Evolutionary conservation across 2,797 vertebrate species (phyloP).

Genomic region (Aplochiton taeniatus): DNA sequence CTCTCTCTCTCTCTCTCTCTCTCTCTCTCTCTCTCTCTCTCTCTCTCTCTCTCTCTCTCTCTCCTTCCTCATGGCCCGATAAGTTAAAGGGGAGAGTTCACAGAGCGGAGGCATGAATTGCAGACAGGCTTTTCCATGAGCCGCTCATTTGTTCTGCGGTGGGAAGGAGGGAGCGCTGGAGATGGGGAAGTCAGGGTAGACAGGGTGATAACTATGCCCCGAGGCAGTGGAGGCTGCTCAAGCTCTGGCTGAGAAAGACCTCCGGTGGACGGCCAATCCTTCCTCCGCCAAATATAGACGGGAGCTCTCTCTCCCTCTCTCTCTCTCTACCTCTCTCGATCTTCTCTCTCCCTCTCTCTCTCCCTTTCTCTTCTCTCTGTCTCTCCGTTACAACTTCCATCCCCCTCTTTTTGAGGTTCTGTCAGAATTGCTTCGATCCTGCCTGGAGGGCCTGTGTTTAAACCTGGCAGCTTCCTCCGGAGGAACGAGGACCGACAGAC

Average conservation of each 20-base stretch:
- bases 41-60: too few species aligned
- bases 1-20: too few species aligned
- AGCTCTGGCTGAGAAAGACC: slow-evolving; percentile 9
- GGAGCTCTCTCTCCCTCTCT: not conserved
- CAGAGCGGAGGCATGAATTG: slow-evolving; percentile 23
- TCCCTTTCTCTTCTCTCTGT: too few species aligned
- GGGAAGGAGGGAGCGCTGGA: not conserved
- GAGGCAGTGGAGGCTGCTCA: slow-evolving; percentile 18
- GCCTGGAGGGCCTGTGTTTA: slow-evolving; percentile 62
- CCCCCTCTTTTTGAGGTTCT: slow-evolving; percentile 39
- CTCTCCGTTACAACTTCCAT: slow-evolving; percentile 40
- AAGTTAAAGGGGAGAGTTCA: slow-evolving; percentile 30
- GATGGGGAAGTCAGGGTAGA: slow-evolving; percentile 19
- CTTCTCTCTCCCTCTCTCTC: too few species aligned
- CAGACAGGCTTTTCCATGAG: slow-evolving; percentile 18
- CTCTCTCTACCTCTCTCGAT: too few species aligned
- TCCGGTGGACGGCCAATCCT: slow-evolving; percentile 38
- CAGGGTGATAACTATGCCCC: slow-evolving; percentile 35
- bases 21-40: too few species aligned
- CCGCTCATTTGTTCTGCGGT: slow-evolving; percentile 28
- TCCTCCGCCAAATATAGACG: slow-evolving; percentile 32
- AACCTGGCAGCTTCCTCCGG: slow-evolving; percentile 39
- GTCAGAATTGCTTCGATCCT: slow-evolving; percentile 44
- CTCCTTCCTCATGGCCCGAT: slow-evolving; percentile 16
- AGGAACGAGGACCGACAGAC: slow-evolving; percentile 3